Conservation (phyloP, 2,888 invertebrate species). For the Ennomos quercinarius region DNA sequence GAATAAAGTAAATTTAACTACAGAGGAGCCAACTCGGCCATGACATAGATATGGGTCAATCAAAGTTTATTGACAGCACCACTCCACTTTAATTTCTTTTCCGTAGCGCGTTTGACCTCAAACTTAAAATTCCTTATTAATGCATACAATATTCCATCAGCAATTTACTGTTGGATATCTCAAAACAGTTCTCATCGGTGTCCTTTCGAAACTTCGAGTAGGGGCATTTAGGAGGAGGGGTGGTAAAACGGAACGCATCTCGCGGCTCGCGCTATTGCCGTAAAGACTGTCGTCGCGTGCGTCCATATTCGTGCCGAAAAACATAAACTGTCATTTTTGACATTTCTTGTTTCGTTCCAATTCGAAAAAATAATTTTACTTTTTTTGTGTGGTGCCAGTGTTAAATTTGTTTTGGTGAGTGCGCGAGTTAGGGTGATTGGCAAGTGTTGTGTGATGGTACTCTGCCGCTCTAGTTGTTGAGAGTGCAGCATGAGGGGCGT, state of each 20-base stretch:
- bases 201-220: slow-evolving; percentile 80
- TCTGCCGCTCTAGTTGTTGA: slow-evolving; percentile 73
- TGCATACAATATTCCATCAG: slow-evolving; percentile 71
- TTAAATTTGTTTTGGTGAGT: slow-evolving; percentile 56
- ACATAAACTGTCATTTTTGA: slow-evolving; percentile 48
- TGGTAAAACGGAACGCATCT: slow-evolving; percentile 76
- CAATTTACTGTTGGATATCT: slow-evolving; percentile 49
- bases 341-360: slow-evolving; percentile 48
- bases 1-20: slow-evolving; percentile 37
- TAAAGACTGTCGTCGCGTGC: slow-evolving; percentile 66
- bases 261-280: slow-evolving; percentile 70
- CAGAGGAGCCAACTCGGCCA: slow-evolving; percentile 36
- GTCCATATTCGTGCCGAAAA: slow-evolving; percentile 59
- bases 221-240: slow-evolving; percentile 77
- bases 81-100: slow-evolving; percentile 33
- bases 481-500: slow-evolving; percentile 80
- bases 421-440: slow-evolving; percentile 48
- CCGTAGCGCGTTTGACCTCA: slow-evolving; percentile 35
- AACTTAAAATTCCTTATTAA: slow-evolving; percentile 49
- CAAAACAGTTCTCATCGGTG: slow-evolving; percentile 55
- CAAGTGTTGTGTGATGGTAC: slow-evolving; percentile 79
- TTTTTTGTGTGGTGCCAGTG: slow-evolving; percentile 53
- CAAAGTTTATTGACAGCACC: slow-evolving; percentile 38
- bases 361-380: slow-evolving; percentile 27
- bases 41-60: slow-evolving; percentile 42